Evolutionary conservation across 2,113 vertebrate genomes (phyloP).

Genomic region (Gasterosteus aculeatus): DNA sequence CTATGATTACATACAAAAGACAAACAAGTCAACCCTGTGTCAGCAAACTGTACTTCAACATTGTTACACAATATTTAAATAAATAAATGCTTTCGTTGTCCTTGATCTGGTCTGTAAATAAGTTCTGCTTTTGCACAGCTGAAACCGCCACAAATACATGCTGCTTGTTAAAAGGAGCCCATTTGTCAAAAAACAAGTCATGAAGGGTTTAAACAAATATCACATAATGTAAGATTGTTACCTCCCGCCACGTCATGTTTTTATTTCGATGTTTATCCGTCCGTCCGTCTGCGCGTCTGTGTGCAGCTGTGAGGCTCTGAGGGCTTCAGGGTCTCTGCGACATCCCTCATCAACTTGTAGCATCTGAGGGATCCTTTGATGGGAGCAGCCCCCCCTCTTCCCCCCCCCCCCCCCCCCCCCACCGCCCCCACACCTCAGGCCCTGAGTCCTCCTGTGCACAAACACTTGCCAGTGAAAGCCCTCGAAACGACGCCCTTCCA

Average conservation of each 20-base stretch:
- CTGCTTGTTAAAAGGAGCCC: not conserved
- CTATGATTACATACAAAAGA: not conserved
- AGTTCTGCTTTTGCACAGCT: not conserved
- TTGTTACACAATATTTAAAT: not conserved
- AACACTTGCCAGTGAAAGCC: constrained; percentile 5
- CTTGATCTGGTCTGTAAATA: not conserved
- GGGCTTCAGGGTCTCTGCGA: constrained; percentile 50
- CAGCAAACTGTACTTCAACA: not conserved
- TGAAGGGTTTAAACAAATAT: not conserved
- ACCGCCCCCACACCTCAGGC: constrained; percentile 27
- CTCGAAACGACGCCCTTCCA: constrained; percentile 5
- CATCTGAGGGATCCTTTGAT: constrained; percentile 72
- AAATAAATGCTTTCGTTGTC: not conserved
- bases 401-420: constrained; percentile 28
- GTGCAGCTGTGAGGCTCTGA: constrained; percentile 38
- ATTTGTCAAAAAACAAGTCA: not conserved
- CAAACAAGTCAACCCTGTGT: not conserved
- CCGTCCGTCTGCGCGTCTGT: constrained; percentile 19
- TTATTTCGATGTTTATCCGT: not conserved
- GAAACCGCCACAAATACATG: not conserved
- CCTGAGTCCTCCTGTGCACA: constrained; percentile 10
- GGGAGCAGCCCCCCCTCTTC: constrained; percentile 62
- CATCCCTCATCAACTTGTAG: constrained; percentile 66
- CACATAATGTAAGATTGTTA: constrained; percentile 48
- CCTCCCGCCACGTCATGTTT: constrained; percentile 80